These are phyloP conservation scores for Sciaenops ocellatus DNA, from an alignment of 2,797 vertebrate genomes.

Conservation along the genomic window DNA sequence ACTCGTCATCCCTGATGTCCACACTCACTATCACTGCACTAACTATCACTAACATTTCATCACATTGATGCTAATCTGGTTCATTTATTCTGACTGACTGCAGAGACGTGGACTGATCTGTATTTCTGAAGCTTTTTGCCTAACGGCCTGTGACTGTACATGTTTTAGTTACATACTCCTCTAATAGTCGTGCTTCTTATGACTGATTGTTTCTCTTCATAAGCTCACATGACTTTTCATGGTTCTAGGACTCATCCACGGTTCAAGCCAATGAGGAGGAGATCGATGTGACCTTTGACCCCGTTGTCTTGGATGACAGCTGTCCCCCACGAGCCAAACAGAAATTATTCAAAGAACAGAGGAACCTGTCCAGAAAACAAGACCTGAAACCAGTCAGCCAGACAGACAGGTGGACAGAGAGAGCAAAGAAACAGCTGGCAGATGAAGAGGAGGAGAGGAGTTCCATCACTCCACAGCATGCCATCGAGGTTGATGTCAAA, in stretches of 20 bases:
- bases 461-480: constrained; percentile 23
- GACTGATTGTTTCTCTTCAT: not conserved
- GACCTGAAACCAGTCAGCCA: constrained; percentile 15
- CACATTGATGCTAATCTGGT: not conserved
- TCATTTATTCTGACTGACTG: not conserved
- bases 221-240: constrained; percentile 30
- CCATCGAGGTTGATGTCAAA: constrained; percentile 73
- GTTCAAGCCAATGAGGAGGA: constrained; percentile 24
- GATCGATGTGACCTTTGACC: constrained; percentile 24
- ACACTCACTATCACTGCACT: constrained; percentile 30
- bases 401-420: constrained; percentile 15
- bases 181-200: not conserved
- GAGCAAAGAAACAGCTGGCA: not conserved
- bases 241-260: constrained; percentile 55
- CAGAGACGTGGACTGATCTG: not conserved
- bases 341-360: constrained; percentile 75
- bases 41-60: constrained; percentile 44
- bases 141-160: not conserved
- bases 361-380: constrained; percentile 67
- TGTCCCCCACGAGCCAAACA: constrained; percentile 43
- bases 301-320: constrained; percentile 7
- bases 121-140: not conserved
- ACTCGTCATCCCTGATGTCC: not conserved
- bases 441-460: constrained; percentile 9
- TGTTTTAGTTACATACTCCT: not conserved